Conservation (phyloP, 2,888 invertebrate genomes). For the Leistus spinibarbis region DNA sequence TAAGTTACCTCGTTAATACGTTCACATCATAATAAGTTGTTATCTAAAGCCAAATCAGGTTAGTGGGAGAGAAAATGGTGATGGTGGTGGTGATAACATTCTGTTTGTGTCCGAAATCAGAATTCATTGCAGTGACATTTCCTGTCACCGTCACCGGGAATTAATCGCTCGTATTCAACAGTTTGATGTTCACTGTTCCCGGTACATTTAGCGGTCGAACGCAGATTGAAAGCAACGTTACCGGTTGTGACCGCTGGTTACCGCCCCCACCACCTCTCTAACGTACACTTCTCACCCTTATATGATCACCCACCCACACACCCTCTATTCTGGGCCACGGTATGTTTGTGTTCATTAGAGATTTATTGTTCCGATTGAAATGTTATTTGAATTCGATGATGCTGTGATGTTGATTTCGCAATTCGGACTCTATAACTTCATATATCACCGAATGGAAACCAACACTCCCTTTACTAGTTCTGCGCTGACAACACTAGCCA, state of each 20-base stretch:
- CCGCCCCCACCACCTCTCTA: not conserved
- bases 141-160: slow-evolving; percentile 6
- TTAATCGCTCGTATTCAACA: not conserved
- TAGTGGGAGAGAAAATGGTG: not conserved
- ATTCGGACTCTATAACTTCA: not conserved
- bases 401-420: not conserved
- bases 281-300: not conserved
- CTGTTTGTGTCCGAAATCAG: slow-evolving; percentile 15
- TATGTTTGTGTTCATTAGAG: slow-evolving; percentile 34
- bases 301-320: not conserved
- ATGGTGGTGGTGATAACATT: slow-evolving; percentile 20
- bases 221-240: slow-evolving; percentile 2
- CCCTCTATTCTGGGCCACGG: slow-evolving; percentile 20
- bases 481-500: too few species aligned
- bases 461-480: not conserved
- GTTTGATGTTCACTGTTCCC: slow-evolving; percentile 4
- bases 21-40: not conserved
- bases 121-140: slow-evolving; percentile 21
- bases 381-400: slow-evolving; percentile 5
- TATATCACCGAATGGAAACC: not conserved
- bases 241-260: slow-evolving; percentile 1
- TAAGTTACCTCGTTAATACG: not conserved
- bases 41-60: not conserved
- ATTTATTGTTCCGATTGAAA: slow-evolving; percentile 29
- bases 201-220: slow-evolving; percentile 13